Evolutionary conservation across 2,797 vertebrate species (phyloP).

Genomic region (Gymnothorax reevesii): DNA sequence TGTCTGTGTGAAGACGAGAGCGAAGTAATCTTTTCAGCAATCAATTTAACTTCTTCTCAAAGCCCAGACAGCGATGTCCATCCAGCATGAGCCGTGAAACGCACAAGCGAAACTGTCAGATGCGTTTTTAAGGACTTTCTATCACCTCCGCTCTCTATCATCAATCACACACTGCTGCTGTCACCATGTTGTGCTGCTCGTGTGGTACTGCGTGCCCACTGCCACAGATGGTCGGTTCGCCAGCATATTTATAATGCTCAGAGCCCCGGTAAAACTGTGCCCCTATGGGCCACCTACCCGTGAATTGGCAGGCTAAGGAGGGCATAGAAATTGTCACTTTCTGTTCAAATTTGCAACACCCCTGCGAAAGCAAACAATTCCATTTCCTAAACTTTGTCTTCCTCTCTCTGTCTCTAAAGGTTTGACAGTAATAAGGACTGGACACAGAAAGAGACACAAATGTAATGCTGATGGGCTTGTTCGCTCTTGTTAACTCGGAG

Average conservation of each 20-base stretch:
- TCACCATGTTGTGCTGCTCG: neutral
- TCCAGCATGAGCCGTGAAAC: slow-evolving; percentile 23
- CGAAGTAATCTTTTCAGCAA: slow-evolving; percentile 41
- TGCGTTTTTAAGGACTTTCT: neutral
- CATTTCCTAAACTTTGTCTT: neutral
- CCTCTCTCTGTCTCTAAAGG: too few species aligned
- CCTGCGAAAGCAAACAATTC: neutral
- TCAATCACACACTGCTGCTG: neutral
- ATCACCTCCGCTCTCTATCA: neutral
- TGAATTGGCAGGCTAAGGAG: slow-evolving; percentile 1
- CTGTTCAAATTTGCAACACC: neutral
- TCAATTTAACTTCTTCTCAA: slow-evolving; percentile 42
- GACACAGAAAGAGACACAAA: neutral
- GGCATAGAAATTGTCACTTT: neutral
- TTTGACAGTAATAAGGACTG: neutral
- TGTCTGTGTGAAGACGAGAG: slow-evolving; percentile 40
- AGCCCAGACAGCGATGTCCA: slow-evolving; percentile 17
- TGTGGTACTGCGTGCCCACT: neutral
- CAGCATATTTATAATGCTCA: neutral
- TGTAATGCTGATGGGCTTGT: neutral
- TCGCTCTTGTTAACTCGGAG: neutral
- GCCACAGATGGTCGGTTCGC: neutral
- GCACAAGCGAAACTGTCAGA: neutral
- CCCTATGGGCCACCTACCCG: neutral
- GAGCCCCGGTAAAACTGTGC: slow-evolving; percentile 14